A percentile compares a stretch with the other conserved stretches of the same genome.
These are phyloP conservation scores for Acholoe squamosa DNA, from an alignment of 2,888 invertebrate genomes.

Conservation along the genomic window DNA sequence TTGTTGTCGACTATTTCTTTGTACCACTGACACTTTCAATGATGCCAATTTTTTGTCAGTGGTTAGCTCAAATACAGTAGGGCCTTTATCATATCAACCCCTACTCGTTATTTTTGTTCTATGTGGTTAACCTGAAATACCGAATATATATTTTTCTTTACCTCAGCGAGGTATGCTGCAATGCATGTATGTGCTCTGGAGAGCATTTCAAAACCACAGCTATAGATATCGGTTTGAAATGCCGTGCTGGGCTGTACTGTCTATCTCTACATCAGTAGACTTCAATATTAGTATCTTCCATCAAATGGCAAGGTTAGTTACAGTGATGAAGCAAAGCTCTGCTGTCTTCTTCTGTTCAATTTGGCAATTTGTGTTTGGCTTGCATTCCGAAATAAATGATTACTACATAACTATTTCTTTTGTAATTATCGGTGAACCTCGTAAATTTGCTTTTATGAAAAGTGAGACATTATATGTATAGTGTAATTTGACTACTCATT, in stretches of 20 bases:
- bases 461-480: neutral
- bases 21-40: too few species aligned
- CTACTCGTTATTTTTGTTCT: too few species aligned
- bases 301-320: neutral
- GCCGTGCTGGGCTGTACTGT: neutral
- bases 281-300: neutral
- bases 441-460: neutral
- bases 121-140: neutral
- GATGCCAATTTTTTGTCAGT: too few species aligned
- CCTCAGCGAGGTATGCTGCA: neutral
- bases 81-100: too few species aligned
- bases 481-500: too few species aligned
- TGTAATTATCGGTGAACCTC: neutral
- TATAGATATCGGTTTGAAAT: too few species aligned
- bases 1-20: too few species aligned
- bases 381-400: neutral
- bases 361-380: neutral
- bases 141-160: neutral
- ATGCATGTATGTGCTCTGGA: too few species aligned
- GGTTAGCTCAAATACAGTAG: too few species aligned
- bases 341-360: neutral
- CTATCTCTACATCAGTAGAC: too few species aligned
- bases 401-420: neutral
- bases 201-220: too few species aligned
- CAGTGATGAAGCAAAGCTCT: slow-evolving; percentile 32